Evolutionary conservation across 1,140 invertebrate genomes (phyloP).

Genomic region (Augochlora pura): DNA sequence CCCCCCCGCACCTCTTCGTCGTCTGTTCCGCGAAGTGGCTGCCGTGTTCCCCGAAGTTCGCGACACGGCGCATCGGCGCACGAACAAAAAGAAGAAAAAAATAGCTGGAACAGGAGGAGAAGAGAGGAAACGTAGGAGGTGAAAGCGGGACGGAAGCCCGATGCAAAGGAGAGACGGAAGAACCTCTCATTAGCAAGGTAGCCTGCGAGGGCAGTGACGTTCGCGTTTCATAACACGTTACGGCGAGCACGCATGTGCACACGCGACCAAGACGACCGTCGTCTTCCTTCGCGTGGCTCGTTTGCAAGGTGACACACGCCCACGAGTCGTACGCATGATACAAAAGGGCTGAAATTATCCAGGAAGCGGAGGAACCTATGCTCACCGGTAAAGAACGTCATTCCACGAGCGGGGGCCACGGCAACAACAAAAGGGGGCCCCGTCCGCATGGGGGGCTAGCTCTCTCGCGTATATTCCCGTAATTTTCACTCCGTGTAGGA

Average conservation of each 20-base stretch:
- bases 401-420: conserved; percentile 39
- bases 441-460: conserved; percentile 15
- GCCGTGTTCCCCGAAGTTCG: conserved; percentile 30
- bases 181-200: conserved; percentile 61
- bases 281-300: conserved; percentile 43
- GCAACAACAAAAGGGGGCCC: conserved; percentile 36
- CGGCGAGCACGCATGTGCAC: conserved; percentile 46
- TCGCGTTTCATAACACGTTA: conserved; percentile 61
- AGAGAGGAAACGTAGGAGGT: neutral
- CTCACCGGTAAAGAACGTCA: conserved; percentile 56
- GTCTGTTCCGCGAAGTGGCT: conserved; percentile 26
- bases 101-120: too few relatives aligned
- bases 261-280: conserved; percentile 25
- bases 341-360: conserved; percentile 64
- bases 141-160: neutral
- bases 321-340: conserved; percentile 45
- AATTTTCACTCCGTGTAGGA: conserved; percentile 51
- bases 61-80: conserved; percentile 35
- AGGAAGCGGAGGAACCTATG: conserved; percentile 56
- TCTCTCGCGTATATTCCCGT: conserved; percentile 54
- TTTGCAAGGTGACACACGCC: conserved; percentile 55
- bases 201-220: conserved; percentile 57
- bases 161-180: conserved; percentile 16
- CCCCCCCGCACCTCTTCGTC: neutral
- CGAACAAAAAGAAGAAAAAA: conserved; percentile 4